A percentile compares a stretch with the other conserved stretches of the same genome.
Conservation (phyloP, 2,113 vertebrate species). For the Sebastes schlegelii region DNA sequence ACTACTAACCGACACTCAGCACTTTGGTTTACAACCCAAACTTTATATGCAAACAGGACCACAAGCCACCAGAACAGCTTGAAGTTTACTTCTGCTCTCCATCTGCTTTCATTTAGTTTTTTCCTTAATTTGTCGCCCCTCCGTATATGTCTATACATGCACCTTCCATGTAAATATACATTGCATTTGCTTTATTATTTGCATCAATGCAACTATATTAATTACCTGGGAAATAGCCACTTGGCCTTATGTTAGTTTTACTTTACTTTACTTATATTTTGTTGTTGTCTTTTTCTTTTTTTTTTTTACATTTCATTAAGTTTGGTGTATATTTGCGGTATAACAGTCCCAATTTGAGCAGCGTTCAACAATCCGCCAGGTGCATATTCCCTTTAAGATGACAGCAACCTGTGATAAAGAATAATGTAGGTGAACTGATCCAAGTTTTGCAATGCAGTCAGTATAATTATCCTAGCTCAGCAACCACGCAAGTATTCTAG, state of each 20-base stretch:
- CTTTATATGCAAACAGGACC: background rate
- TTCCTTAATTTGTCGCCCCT: background rate
- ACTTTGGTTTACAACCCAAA: background rate
- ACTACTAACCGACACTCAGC: background rate
- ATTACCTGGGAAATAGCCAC: background rate
- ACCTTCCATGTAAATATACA: background rate
- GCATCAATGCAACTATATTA: background rate
- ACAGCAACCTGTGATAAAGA: conserved; percentile 19
- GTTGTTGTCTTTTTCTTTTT: background rate
- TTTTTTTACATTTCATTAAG: background rate
- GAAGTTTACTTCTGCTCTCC: background rate
- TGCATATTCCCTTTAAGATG: conserved; percentile 17
- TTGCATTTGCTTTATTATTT: background rate
- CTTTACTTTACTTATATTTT: background rate
- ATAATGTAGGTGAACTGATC: background rate
- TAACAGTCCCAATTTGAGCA: background rate
- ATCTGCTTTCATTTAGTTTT: background rate
- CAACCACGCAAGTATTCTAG: conserved; percentile 4
- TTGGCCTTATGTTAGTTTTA: background rate
- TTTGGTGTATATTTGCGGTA: background rate
- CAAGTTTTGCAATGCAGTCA: background rate
- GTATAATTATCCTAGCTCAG: conserved; percentile 17
- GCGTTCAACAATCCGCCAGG: conserved; percentile 7
- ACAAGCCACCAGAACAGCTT: background rate
- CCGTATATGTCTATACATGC: background rate